phyloP scores from a whole-genome alignment of 2,113 vertebrate genomes.

The Sceloporus tristichus region DNA sequence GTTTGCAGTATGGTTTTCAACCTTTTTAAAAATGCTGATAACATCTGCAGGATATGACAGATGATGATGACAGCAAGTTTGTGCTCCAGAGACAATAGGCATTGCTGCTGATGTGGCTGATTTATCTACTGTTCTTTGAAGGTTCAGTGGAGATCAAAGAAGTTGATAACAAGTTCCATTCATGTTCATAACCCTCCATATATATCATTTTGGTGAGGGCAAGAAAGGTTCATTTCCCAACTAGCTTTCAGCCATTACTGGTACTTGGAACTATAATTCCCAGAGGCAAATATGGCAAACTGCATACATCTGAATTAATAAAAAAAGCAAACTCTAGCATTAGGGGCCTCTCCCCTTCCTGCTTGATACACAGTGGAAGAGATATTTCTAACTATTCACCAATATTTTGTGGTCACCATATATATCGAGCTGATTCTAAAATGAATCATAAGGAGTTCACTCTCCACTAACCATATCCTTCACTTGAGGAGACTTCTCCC shows the following conservation, averaged over 20 bases:
- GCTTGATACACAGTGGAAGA: not conserved
- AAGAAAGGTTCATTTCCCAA: not conserved
- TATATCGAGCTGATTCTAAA: not conserved
- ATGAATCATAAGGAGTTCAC: not conserved
- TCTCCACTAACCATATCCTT: not conserved
- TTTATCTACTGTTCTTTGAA: too few relatives aligned
- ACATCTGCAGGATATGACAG: too few relatives aligned
- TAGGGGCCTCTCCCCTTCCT: not conserved
- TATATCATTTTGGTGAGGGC: not conserved
- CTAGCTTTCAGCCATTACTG: not conserved
- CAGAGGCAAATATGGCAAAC: not conserved
- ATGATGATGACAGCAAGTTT: too few relatives aligned
- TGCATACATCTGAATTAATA: not conserved
- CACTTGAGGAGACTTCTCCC: not conserved
- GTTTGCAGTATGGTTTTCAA: too few relatives aligned
- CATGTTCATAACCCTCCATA: not conserved
- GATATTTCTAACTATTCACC: not conserved
- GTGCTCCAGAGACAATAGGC: too few relatives aligned
- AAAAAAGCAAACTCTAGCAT: not conserved
- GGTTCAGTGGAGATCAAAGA: not conserved
- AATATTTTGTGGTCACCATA: not conserved
- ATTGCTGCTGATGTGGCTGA: too few relatives aligned
- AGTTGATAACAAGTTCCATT: not conserved
- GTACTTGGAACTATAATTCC: not conserved
- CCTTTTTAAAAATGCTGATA: too few relatives aligned